Conservation (phyloP, 2,113 vertebrate species). For the Cheirogaleus medius region DNA sequence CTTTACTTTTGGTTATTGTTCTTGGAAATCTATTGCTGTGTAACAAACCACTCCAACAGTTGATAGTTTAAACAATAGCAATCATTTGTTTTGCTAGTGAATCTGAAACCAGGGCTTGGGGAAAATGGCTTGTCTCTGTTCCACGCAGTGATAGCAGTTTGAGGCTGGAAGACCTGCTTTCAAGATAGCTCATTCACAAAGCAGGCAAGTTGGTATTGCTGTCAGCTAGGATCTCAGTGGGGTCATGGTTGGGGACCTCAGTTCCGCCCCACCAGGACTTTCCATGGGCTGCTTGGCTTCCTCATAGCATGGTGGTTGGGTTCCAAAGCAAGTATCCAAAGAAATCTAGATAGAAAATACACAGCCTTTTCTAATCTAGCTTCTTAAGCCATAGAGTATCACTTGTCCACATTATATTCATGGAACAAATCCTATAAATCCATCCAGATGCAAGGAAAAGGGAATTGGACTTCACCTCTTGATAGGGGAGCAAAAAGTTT, state of each 20-base stretch:
- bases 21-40: not conserved
- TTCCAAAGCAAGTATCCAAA: not conserved
- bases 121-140: not conserved
- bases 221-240: not conserved
- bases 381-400: not conserved
- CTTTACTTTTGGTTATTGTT: constrained; percentile 25
- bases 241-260: not conserved
- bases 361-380: not conserved
- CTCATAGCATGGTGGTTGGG: not conserved
- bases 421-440: not conserved
- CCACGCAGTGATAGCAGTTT: not conserved
- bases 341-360: not conserved
- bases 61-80: not conserved
- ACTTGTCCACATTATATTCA: not conserved
- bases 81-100: not conserved
- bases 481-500: not conserved
- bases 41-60: not conserved
- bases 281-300: not conserved
- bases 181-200: not conserved
- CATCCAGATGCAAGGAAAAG: not conserved
- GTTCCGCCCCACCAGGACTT: not conserved
- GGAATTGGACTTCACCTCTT: not conserved
- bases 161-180: not conserved
- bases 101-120: not conserved
- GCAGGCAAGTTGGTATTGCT: not conserved